Percentiles rank a stretch among this genome's conserved stretches.
Conservation (phyloP, 1,140 invertebrate species). For the Andrena cerasifolii region DNA sequence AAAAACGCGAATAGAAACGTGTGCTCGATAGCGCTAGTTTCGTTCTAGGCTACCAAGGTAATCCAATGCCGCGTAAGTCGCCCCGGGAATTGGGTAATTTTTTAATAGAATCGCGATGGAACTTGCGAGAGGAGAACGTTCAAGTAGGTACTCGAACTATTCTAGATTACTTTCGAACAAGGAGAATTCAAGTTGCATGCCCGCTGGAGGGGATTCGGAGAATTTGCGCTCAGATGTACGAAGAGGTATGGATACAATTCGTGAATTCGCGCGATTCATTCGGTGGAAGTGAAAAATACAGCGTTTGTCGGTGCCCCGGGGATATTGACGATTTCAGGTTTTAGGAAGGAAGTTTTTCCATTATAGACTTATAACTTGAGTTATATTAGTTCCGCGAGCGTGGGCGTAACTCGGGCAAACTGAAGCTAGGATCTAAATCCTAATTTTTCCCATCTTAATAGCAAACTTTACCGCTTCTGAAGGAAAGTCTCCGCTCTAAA, state of each 20-base stretch:
- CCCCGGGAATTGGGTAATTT: conserved; percentile 16
- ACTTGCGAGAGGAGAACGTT: not conserved
- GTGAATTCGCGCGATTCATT: not conserved
- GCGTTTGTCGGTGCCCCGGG: too few relatives aligned
- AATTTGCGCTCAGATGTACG: not conserved
- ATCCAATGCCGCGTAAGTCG: conserved; percentile 10
- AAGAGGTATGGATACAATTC: not conserved
- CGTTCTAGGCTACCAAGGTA: not conserved
- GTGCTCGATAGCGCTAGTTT: conserved; percentile 38
- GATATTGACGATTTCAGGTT: conserved; percentile 15
- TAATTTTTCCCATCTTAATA: conserved; percentile 39
- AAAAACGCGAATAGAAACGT: not conserved
- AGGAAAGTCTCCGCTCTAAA: not conserved
- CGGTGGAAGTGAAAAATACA: not conserved
- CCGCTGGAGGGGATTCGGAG: not conserved
- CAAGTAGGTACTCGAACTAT: too few relatives aligned
- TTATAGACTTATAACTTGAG: conserved; percentile 13
- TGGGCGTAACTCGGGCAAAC: conserved; percentile 5
- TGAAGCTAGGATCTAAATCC: conserved; percentile 31
- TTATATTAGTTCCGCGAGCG: conserved; percentile 31
- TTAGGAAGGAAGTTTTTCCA: conserved; percentile 24
- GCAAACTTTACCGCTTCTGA: not conserved
- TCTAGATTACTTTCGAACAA: too few relatives aligned
- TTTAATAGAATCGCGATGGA: not conserved
- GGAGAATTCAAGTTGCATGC: not conserved